Evolutionary conservation across 2,888 invertebrate genomes (phyloP).

Genomic region (Boloria selene): DNA sequence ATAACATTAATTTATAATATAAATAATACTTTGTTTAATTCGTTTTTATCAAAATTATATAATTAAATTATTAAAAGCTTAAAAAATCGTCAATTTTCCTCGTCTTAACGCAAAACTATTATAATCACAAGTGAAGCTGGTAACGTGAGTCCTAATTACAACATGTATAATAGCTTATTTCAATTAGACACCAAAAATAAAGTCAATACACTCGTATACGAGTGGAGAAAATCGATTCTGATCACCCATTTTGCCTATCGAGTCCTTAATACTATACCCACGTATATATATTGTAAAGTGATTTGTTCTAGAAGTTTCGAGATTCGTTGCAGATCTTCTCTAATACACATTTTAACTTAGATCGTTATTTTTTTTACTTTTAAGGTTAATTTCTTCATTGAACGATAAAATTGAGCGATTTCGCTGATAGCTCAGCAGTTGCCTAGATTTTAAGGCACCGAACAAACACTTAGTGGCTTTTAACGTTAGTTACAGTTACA

Average conservation of each 20-base stretch:
- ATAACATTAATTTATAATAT: no score
- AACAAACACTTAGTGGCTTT: not conserved
- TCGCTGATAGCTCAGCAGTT: conserved; percentile 1
- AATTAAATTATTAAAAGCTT: not conserved
- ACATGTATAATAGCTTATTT: conserved; percentile 1
- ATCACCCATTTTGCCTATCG: no score
- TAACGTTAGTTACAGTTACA: not conserved
- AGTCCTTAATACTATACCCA: not conserved
- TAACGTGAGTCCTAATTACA: conserved; percentile 32
- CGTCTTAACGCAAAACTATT: conserved; percentile 3
- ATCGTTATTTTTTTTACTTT: not conserved
- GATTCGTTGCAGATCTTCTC: conserved; percentile 56
- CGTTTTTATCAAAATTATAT: no score
- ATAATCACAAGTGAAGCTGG: conserved; percentile 31
- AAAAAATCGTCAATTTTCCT: conserved; percentile 2
- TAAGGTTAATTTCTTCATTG: conserved; percentile 3
- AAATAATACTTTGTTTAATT: no score
- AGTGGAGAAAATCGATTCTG: no score
- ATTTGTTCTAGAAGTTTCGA: conserved; percentile 36
- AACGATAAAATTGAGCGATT: conserved; percentile 16
- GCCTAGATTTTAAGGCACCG: conserved; percentile 17
- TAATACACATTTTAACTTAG: conserved; percentile 47
- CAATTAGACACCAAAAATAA: conserved; percentile 14
- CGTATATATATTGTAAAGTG: not conserved
- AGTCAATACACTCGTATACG: not conserved